A percentile compares a stretch with the other conserved stretches of the same genome.
Conservation (phyloP, 2,113 vertebrate genomes). For the Grammomys dolichurus region DNA sequence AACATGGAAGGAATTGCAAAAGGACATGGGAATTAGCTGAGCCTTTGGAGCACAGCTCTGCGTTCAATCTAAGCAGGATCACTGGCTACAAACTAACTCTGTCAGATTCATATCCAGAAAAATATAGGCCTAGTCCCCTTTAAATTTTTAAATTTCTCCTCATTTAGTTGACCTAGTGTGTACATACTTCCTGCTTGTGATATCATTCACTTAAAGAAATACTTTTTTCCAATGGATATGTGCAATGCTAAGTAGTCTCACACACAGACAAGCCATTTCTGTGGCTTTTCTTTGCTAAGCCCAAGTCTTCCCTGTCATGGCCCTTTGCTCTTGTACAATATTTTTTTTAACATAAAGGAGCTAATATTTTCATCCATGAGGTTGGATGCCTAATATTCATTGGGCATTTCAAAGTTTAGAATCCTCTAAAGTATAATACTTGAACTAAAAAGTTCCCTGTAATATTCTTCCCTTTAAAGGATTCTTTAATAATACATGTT, state of each 20-base stretch:
- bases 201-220: background rate
- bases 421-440: background rate
- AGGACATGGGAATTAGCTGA: background rate
- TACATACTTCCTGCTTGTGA: background rate
- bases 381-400: background rate
- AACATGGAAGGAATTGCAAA: constrained; percentile 21
- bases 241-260: background rate
- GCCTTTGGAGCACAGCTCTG: background rate
- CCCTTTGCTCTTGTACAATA: background rate
- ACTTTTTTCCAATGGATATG: background rate
- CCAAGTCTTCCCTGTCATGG: background rate
- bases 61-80: background rate
- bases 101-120: background rate
- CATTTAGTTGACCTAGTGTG: background rate
- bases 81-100: background rate
- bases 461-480: background rate
- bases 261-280: background rate
- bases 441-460: background rate
- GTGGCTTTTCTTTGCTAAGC: background rate
- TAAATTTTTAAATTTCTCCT: background rate
- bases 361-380: background rate
- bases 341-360: background rate
- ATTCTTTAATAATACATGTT: background rate
- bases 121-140: background rate
- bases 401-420: constrained; percentile 6